A percentile compares a stretch with the other conserved stretches of the same genome.
These are phyloP conservation scores for Drosophila koepferae DNA, from an alignment of 2,888 invertebrate genomes.

Conservation along the genomic window DNA sequence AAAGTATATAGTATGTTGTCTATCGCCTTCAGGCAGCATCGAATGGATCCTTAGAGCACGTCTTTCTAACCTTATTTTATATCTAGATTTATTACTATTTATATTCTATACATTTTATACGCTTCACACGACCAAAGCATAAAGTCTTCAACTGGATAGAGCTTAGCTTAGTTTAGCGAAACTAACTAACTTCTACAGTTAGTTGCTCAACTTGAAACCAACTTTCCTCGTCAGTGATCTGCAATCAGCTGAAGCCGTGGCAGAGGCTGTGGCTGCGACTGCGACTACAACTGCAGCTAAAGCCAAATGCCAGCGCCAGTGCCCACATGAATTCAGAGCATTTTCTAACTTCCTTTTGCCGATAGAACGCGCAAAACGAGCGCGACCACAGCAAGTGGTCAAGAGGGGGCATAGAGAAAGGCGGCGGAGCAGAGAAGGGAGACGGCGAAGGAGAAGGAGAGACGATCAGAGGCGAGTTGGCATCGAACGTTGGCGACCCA, in stretches of 20 bases:
- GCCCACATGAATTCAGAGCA: constrained; percentile 75
- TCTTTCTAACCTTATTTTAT: background rate
- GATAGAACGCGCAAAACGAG: constrained; percentile 60
- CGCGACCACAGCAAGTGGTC: constrained; percentile 39
- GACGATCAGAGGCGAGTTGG: constrained; percentile 13
- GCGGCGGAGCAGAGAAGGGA: background rate
- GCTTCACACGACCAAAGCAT: background rate
- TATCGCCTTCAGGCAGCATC: background rate
- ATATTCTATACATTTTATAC: background rate
- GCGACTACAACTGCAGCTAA: constrained; percentile 13
- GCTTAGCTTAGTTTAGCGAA: constrained; percentile 19
- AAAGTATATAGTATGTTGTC: background rate
- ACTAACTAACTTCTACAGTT: constrained; percentile 25
- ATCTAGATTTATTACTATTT: background rate
- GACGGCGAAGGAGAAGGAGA: background rate
- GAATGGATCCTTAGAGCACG: background rate
- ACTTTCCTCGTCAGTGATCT: constrained; percentile 40
- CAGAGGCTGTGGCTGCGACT: constrained; percentile 22
- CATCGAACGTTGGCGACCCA: constrained; percentile 65
- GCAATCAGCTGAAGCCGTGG: constrained; percentile 39
- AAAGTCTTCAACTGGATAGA: background rate
- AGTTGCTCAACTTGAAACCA: constrained; percentile 11
- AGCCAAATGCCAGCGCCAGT: constrained; percentile 58
- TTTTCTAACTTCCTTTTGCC: constrained; percentile 79
- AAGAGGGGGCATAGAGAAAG: constrained; percentile 13